phyloP scores from a whole-genome alignment of 2,888 invertebrate species.

The Drosophila demipolita region DNA sequence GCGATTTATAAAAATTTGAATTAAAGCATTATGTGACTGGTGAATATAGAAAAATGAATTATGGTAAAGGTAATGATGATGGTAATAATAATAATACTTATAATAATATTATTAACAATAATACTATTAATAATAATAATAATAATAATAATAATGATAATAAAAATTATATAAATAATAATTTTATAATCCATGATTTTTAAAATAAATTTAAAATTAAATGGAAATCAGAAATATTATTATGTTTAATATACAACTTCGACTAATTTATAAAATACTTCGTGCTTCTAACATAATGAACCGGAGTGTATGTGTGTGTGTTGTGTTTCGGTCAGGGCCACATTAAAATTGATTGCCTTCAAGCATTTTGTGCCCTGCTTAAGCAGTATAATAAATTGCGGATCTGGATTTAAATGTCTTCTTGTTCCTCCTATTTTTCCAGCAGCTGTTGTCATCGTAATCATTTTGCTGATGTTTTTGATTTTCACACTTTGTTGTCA shows the following conservation, averaged over 20 bases:
- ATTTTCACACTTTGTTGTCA: slow-evolving; percentile 50
- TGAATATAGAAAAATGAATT: too few relatives aligned
- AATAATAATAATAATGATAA: too few relatives aligned
- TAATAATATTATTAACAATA: too few relatives aligned
- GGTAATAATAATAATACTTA: too few relatives aligned
- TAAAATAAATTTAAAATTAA: not conserved
- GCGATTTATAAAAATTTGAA: not conserved
- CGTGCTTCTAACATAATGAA: not conserved
- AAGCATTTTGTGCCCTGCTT: slow-evolving; percentile 46
- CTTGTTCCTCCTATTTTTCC: slow-evolving; percentile 8
- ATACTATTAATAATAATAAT: too few relatives aligned
- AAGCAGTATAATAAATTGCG: slow-evolving; percentile 57
- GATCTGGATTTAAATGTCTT: slow-evolving; percentile 45
- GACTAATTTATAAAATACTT: too few relatives aligned
- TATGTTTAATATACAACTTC: too few relatives aligned
- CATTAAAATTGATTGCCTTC: slow-evolving; percentile 80
- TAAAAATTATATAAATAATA: too few relatives aligned
- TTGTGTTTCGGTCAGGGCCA: slow-evolving; percentile 29
- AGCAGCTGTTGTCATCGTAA: slow-evolving; percentile 40
- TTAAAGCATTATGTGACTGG: too few relatives aligned
- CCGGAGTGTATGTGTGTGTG: not conserved
- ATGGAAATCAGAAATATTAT: too few relatives aligned
- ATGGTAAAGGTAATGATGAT: too few relatives aligned
- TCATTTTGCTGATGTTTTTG: slow-evolving; percentile 43
- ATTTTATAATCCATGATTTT: too few relatives aligned